Percentiles rank a stretch among this genome's conserved stretches.
phyloP scores from a whole-genome alignment of 2,113 vertebrate genomes.

The Ascaphus truei region DNA sequence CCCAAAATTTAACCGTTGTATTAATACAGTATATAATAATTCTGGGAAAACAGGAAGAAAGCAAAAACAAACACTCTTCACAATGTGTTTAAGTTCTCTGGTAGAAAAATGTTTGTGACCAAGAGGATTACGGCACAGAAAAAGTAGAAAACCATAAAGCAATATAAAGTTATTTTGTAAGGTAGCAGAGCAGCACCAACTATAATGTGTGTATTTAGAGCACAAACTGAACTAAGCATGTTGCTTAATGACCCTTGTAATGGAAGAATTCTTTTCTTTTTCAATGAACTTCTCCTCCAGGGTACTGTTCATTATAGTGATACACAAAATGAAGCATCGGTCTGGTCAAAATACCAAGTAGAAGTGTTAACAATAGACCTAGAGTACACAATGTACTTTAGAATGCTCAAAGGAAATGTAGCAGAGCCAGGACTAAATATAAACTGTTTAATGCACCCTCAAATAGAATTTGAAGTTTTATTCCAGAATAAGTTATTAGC shows the following conservation, averaged over 20 bases:
- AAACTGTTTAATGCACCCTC: background rate
- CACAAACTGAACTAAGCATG: slow-evolving; percentile 36
- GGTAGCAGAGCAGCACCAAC: slow-evolving; percentile 34
- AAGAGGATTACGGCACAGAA: slow-evolving; percentile 29
- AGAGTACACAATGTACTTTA: background rate
- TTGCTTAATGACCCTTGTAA: slow-evolving; percentile 37
- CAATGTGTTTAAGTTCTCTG: slow-evolving; percentile 10
- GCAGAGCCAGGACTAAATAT: background rate
- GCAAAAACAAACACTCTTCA: slow-evolving; percentile 20
- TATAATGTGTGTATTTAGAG: slow-evolving; percentile 37
- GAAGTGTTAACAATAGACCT: slow-evolving; percentile 24
- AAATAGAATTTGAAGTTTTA: background rate
- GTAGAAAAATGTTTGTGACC: slow-evolving; percentile 24
- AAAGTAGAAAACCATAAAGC: slow-evolving; percentile 31
- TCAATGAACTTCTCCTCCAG: slow-evolving; percentile 24
- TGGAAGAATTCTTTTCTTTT: slow-evolving; percentile 36
- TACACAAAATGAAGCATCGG: slow-evolving; percentile 18
- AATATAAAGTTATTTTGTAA: slow-evolving; percentile 36
- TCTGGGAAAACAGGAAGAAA: slow-evolving; percentile 9
- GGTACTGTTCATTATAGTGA: slow-evolving; percentile 32
- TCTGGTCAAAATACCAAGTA: slow-evolving; percentile 2
- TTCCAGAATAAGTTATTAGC: background rate
- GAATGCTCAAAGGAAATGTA: background rate
- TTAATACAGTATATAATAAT: slow-evolving; percentile 11
- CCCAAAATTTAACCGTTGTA: background rate